These are phyloP conservation scores for Tenebrosternarchus preto DNA, from an alignment of 2,113 vertebrate genomes.

Conservation along the genomic window DNA sequence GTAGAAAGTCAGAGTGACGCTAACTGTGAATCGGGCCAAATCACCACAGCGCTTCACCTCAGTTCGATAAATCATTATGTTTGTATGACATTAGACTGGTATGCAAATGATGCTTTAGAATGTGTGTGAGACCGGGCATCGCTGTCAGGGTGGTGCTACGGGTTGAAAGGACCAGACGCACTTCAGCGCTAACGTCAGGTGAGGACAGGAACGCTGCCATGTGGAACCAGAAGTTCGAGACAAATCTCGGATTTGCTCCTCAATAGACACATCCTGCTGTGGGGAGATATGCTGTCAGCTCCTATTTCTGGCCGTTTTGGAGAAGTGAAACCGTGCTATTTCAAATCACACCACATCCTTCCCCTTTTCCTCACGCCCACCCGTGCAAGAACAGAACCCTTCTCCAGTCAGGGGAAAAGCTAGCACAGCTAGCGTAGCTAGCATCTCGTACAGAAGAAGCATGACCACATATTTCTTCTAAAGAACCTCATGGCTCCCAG, in stretches of 20 bases:
- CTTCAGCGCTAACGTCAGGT: slow-evolving; percentile 1
- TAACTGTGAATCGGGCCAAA: not conserved
- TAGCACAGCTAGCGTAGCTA: not conserved
- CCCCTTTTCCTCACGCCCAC: slow-evolving; percentile 24
- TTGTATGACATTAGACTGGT: slow-evolving; percentile 29
- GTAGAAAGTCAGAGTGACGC: not conserved
- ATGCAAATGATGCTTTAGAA: slow-evolving; percentile 21
- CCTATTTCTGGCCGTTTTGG: slow-evolving; percentile 28
- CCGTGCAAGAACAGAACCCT: slow-evolving; percentile 13
- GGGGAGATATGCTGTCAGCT: slow-evolving; percentile 37
- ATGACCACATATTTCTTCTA: not conserved
- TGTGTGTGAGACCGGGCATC: not conserved
- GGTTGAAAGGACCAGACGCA: slow-evolving; percentile 26
- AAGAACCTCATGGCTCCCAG: slow-evolving; percentile 1
- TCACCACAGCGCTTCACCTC: slow-evolving; percentile 1
- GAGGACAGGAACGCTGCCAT: not conserved
- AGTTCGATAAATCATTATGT: slow-evolving; percentile 16
- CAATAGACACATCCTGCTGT: slow-evolving; percentile 16
- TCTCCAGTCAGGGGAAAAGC: not conserved
- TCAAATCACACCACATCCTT: slow-evolving; percentile 48
- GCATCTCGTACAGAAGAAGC: not conserved
- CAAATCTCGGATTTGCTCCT: slow-evolving; percentile 16
- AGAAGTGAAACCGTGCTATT: slow-evolving; percentile 45
- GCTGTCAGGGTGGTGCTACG: slow-evolving; percentile 17
- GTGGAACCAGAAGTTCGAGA: not conserved